Conservation (phyloP, 2,888 invertebrate genomes). For the Venustoraphidia nigricollis region DNA sequence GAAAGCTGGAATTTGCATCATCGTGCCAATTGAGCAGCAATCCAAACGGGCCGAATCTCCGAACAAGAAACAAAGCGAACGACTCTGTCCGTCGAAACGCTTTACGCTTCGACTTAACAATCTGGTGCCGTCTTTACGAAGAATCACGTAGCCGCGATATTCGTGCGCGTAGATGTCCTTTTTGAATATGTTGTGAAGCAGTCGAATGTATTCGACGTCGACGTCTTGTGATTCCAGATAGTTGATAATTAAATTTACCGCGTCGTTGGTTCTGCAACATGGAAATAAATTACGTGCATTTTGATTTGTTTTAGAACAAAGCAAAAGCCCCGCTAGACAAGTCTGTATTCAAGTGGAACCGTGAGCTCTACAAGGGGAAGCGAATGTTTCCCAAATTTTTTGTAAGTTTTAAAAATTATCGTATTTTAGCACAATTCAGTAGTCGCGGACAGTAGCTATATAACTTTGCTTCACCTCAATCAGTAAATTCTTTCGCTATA, state of each 20-base stretch:
- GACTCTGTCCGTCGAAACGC: slow-evolving; percentile 42
- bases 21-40: slow-evolving; percentile 47
- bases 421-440: too few relatives aligned
- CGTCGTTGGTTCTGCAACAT: slow-evolving; percentile 51
- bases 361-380: too few relatives aligned
- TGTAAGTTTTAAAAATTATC: too few relatives aligned
- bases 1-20: slow-evolving; percentile 58
- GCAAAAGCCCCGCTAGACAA: too few relatives aligned
- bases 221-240: slow-evolving; percentile 42
- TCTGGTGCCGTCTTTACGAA: slow-evolving; percentile 16
- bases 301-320: too few relatives aligned
- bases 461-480: too few relatives aligned
- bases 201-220: slow-evolving; percentile 42
- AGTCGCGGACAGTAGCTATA: too few relatives aligned
- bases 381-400: too few relatives aligned
- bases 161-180: slow-evolving; percentile 35
- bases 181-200: slow-evolving; percentile 40
- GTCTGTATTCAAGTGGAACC: too few relatives aligned
- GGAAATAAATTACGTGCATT: slow-evolving; percentile 14
- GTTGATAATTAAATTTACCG: slow-evolving; percentile 47
- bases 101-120: slow-evolving; percentile 34
- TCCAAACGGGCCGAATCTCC: slow-evolving; percentile 66
- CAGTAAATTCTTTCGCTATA: too few relatives aligned
- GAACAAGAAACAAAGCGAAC: slow-evolving; percentile 53
- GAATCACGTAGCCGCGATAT: slow-evolving; percentile 43